Evolutionary conservation across 2,797 vertebrate species (phyloP), one percentile per base, ranked within the genome.

Genomic region (Catamblyrhynchus diadema): DNA sequence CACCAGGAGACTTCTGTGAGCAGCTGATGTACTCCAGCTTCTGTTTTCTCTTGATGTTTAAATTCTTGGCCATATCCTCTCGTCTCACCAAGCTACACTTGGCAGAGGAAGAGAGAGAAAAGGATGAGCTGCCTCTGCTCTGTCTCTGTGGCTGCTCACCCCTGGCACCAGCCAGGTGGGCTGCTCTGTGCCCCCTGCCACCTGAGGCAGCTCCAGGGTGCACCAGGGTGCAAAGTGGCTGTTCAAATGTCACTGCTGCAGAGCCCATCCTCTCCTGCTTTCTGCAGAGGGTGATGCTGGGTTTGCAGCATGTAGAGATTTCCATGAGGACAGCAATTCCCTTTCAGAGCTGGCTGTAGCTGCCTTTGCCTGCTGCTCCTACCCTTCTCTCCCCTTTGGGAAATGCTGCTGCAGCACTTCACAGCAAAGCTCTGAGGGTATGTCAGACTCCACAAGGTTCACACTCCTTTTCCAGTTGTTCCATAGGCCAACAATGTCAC

Each of bases 31-130:
- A 66, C 81, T 94, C 66, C 80, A 93, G 71, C 87, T 96, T 89
- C 94, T 97, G 87, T 84, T 93, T 89, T 93, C 79, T 91, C 91
- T 70, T 75, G 47, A 81, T 93, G 79, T 88, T 90, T 88, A 95
- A 94, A 91, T 86, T 90, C 93, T 90, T 94, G 87, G 91, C 77
- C 70, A 90, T 77, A 72, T 93, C 77, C 77, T 81, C 93, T 66
- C 53, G 1, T 81, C 93, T 90, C 85, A 91, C 94, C 94, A 93
- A 94, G 93, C 80, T 66, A 72, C 44, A 81, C 82, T 96, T 97
- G 95, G 95, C 94, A 95, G 62, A 90, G 70, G 70, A 96, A 95
- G 30, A 91, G 77, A 95, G 80, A 60, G 54, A 56, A 88, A 61
- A 45, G 47, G 66, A 94, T 39, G 91, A 86, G 85, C 81, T 88